Conservation (phyloP, 2,113 vertebrate genomes). For the Origma solitaria region DNA sequence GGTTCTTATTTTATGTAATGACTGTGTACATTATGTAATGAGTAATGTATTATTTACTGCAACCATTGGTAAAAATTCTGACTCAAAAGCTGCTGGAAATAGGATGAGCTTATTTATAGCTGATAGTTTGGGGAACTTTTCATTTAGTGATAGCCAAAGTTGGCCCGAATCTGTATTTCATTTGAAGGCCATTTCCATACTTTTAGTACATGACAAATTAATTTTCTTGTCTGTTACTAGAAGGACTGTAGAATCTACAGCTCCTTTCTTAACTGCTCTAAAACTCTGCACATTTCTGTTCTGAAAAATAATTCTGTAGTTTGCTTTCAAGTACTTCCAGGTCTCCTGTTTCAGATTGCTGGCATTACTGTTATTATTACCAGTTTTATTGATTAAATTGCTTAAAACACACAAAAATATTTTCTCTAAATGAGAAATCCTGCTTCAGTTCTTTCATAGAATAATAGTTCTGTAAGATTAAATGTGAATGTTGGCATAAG, state of each 20-base stretch:
- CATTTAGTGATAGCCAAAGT: not conserved
- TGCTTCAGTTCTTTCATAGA: not conserved
- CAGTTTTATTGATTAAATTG: not conserved
- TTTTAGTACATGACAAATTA: not conserved
- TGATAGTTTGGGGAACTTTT: not conserved
- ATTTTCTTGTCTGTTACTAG: not conserved
- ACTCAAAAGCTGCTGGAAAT: not conserved
- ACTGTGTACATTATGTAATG: not conserved
- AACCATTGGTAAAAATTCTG: not conserved
- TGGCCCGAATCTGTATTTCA: not conserved
- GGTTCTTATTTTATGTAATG: not conserved
- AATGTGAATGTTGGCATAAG: not conserved
- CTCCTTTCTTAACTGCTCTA: not conserved
- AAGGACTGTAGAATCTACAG: not conserved
- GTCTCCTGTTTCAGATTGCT: not conserved
- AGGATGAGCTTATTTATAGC: not conserved
- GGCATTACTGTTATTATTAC: not conserved
- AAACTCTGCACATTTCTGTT: not conserved
- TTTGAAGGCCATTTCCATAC: not conserved
- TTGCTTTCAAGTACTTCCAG: not conserved
- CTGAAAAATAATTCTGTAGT: not conserved
- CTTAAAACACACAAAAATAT: not conserved
- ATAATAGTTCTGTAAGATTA: not conserved
- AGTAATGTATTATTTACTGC: not conserved
- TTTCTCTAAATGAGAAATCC: not conserved